Base-by-base conservation (phyloP, 2,888 invertebrate species). In the Hyposoter dolosus region DNA sequence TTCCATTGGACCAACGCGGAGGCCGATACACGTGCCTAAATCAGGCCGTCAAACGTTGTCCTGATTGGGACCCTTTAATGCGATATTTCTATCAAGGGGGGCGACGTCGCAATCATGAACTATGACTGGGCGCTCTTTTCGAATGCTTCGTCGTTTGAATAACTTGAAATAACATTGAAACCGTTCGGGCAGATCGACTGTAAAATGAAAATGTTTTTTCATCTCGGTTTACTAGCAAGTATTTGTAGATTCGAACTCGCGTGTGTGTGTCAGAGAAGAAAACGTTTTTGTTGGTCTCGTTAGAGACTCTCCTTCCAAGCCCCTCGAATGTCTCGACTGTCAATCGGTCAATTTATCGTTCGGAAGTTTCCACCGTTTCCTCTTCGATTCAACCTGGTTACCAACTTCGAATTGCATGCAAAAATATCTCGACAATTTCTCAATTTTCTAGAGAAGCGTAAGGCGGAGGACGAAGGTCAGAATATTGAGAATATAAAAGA, bases 41-140 rank as follows among this genome's bases (percentile, higher is more conserved):
- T n/a, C 43, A 53, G 17, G n/a, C 53, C 72, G 15, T 43, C 43
- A 43, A 66, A 77, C 35, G 23, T 35, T 47, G 12, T 35, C 12
- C 45, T 69, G 78, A 82, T 82, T 63, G 56, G 71, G 53, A 83
- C 40, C 35, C n/a, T 75, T 63, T 28, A 15, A 60, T 28, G 28
- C 28, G n/a, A 35, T 77, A 35, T 66, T 66, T 35, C 65, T 15
- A 63, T 19, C 35, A 40, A 40, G 43, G 56, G 56, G 45, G 28
- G 28, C 40, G 40, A 53, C 47, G 66, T 50, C 60, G 76, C 85
- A 85, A 85, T 85, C 80, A 85, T 65, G 43, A 50, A 60, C 82
- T 82, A 85, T 83, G 85, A 85, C 83, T 76, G 77, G 32, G 82
- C 82, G 85, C 28, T 78, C 66, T 82, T 76, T 66, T 47, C 40